These are phyloP conservation scores for Smutsia gigantea DNA, from an alignment of 2,797 vertebrate species.

Conservation along the genomic window DNA sequence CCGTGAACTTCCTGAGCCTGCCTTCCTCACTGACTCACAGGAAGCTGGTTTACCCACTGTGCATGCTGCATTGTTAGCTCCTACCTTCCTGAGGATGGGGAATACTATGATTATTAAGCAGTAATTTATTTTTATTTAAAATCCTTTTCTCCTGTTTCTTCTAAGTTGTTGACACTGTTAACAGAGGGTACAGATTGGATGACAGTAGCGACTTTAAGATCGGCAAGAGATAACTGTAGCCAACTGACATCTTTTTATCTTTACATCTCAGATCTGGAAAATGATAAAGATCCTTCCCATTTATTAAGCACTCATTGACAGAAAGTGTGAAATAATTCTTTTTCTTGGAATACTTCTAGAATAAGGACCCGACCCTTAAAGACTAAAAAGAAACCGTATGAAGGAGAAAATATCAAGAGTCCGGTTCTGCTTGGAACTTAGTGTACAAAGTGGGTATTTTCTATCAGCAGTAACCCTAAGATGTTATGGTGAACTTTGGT, in stretches of 20 bases:
- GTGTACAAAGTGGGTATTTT: not conserved
- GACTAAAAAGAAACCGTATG: not conserved
- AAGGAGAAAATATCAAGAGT: not conserved
- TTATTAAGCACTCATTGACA: not conserved
- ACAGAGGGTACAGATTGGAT: not conserved
- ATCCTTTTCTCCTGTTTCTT: slow-evolving; percentile 1
- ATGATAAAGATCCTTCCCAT: not conserved
- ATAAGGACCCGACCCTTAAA: not conserved
- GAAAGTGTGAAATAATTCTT: not conserved
- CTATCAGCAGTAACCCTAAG: not conserved
- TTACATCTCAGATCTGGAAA: not conserved
- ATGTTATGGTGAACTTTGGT: not conserved
- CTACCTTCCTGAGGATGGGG: not conserved
- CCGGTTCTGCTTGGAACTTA: not conserved
- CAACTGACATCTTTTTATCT: not conserved
- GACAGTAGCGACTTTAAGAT: not conserved
- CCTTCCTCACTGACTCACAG: not conserved
- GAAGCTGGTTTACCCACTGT: not conserved
- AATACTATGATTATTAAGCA: not conserved
- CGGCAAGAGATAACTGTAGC: not conserved
- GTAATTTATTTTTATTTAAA: not conserved
- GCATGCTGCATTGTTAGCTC: not conserved
- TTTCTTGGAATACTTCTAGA: not conserved
- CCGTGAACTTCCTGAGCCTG: not conserved
- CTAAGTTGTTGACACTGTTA: not conserved